Evolutionary conservation across 2,797 vertebrate genomes (phyloP).

Genomic region (Crax fasciolata): DNA sequence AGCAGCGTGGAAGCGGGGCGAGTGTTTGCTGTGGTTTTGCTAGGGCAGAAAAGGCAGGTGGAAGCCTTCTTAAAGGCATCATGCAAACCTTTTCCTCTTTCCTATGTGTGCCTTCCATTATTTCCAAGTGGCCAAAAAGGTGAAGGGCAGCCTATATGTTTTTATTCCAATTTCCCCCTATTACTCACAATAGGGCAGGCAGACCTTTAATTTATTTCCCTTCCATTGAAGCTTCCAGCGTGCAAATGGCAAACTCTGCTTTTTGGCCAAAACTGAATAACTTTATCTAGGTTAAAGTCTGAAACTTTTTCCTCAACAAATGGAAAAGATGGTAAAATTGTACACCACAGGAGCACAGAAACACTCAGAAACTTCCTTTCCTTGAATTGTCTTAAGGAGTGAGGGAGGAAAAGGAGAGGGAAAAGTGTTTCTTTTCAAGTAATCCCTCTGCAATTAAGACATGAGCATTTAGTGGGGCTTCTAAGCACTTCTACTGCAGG

Average conservation of each 20-base stretch:
- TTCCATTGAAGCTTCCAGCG: not conserved
- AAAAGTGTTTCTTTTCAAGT: conserved; percentile 28
- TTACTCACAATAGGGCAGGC: not conserved
- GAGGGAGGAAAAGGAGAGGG: not conserved
- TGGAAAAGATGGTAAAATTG: not conserved
- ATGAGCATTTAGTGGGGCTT: conserved; percentile 58
- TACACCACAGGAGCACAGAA: not conserved
- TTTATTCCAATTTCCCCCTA: not conserved
- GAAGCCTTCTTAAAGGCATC: conserved; percentile 56
- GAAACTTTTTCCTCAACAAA: not conserved
- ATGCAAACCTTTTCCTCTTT: conserved; percentile 50
- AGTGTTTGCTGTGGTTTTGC: conserved; percentile 58
- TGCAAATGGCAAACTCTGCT: not conserved
- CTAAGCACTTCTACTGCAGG: conserved; percentile 60
- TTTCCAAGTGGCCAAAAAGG: not conserved
- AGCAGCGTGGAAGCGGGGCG: not conserved
- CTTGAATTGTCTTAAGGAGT: not conserved
- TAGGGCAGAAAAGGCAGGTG: conserved; percentile 56
- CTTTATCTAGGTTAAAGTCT: not conserved
- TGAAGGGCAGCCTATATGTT: not conserved
- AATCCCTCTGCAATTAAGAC: conserved; percentile 63
- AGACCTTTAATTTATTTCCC: not conserved
- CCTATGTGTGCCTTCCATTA: not conserved
- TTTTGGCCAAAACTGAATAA: not conserved
- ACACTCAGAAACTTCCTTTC: conserved; percentile 18